These are phyloP conservation scores for Pristionchus arcanus DNA, from an alignment of 2,888 invertebrate genomes.

Conservation along the genomic window DNA sequence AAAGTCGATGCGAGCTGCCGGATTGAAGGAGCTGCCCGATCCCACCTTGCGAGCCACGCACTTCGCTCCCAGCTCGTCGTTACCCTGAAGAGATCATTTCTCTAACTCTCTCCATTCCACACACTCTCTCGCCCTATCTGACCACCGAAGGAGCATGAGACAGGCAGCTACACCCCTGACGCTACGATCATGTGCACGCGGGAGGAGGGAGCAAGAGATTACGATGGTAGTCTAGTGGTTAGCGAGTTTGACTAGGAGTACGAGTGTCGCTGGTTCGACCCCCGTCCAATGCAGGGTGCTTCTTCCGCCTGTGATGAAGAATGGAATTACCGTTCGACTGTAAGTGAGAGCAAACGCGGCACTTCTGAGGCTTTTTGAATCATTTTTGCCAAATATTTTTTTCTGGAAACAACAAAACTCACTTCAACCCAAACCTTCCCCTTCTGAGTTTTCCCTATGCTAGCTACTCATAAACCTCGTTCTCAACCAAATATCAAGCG, in stretches of 20 bases:
- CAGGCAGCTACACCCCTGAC: background rate
- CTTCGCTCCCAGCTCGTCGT: conserved; percentile 63
- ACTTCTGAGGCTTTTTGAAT: background rate
- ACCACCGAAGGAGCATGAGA: background rate
- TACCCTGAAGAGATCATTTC: conserved; percentile 56
- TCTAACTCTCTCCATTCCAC: background rate
- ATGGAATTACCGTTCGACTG: too few species aligned
- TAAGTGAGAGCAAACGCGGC: background rate
- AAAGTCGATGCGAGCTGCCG: conserved; percentile 72
- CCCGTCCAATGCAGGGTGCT: background rate
- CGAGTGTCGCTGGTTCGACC: background rate
- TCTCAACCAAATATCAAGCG: too few species aligned
- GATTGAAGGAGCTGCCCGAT: conserved; percentile 67
- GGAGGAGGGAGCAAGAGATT: background rate
- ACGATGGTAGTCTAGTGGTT: background rate
- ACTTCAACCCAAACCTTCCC: background rate
- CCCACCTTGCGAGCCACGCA: conserved; percentile 68
- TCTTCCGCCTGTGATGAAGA: background rate
- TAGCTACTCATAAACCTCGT: too few species aligned
- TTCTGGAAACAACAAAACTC: background rate
- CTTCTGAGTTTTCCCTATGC: too few species aligned
- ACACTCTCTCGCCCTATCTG: too few species aligned
- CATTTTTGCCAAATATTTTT: background rate
- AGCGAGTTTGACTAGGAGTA: background rate
- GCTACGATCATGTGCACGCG: background rate